These are phyloP conservation scores for Entomobrya multifasciata DNA, from an alignment of 2,888 invertebrate species.

Conservation along the genomic window DNA sequence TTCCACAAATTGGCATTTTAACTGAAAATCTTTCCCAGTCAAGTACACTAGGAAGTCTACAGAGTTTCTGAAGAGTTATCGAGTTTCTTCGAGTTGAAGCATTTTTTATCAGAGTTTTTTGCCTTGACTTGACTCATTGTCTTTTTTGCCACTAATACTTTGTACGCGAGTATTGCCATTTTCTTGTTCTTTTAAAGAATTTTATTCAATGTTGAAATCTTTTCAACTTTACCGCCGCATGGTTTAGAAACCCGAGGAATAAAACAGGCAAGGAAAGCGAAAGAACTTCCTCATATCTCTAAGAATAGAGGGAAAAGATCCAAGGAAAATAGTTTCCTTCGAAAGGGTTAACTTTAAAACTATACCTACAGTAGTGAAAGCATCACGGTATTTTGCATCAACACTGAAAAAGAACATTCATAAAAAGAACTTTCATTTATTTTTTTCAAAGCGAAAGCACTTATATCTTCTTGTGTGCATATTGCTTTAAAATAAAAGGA, in stretches of 20 bases:
- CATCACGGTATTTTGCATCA: too few relatives aligned
- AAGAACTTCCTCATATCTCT: background rate
- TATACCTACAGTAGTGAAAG: background rate
- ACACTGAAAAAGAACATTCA: too few relatives aligned
- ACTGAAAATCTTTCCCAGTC: conserved; percentile 5
- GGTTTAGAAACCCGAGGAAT: background rate
- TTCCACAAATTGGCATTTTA: conserved; percentile 26
- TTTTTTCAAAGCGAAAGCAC: too few relatives aligned
- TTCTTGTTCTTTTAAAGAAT: conserved; percentile 16
- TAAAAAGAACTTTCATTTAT: too few relatives aligned
- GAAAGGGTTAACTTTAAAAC: background rate
- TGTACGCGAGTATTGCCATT: background rate
- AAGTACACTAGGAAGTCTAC: conserved; percentile 27
- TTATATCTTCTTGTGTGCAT: too few relatives aligned
- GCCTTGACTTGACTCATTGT: background rate
- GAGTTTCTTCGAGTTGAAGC: conserved; percentile 16
- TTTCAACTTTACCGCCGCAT: conserved; percentile 11
- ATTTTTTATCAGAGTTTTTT: background rate
- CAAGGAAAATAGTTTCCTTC: conserved; percentile 15
- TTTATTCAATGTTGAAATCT: conserved; percentile 4
- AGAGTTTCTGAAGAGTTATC: conserved; percentile 39
- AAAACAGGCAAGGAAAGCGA: background rate
- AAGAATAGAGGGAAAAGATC: background rate
- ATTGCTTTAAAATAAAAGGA: background rate
- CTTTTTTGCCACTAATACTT: background rate